A percentile compares a stretch with the other conserved stretches of the same genome.
phyloP scores from a whole-genome alignment of 2,888 invertebrate genomes.

The Romanomermis culicivorax region DNA sequence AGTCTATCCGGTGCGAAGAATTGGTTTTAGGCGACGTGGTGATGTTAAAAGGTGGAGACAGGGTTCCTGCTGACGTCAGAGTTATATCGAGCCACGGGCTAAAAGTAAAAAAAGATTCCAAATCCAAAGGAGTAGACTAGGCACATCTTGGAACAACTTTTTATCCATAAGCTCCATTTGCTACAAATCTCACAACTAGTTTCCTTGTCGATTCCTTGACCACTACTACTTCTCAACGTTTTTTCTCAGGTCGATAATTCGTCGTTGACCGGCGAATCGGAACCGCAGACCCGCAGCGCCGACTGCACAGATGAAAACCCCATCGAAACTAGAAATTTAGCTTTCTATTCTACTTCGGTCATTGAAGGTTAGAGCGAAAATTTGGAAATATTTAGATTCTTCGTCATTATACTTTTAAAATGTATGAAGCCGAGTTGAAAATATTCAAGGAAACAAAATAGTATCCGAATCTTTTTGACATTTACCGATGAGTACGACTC shows the following conservation, averaged over 20 bases:
- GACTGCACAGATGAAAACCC: constrained; percentile 86
- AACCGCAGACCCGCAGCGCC: constrained; percentile 67
- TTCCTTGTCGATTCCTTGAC: too few species aligned
- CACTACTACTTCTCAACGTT: too few species aligned
- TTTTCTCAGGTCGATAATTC: constrained; percentile 60
- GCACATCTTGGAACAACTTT: too few species aligned
- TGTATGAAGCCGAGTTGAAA: too few species aligned
- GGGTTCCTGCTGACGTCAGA: constrained; percentile 32
- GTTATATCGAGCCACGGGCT: constrained; percentile 29
- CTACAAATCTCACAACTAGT: too few species aligned
- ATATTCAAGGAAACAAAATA: too few species aligned
- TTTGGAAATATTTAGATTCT: too few species aligned
- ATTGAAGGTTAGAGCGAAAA: constrained; percentile 74
- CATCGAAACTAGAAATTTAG: constrained; percentile 74
- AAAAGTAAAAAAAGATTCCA: constrained; percentile 13
- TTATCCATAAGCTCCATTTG: too few species aligned
- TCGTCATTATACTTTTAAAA: too few species aligned
- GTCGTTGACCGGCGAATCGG: constrained; percentile 80
- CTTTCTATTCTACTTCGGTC: constrained; percentile 85
- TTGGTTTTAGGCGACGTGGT: constrained; percentile 31
- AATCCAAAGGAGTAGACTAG: too few species aligned
- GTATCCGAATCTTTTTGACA: too few species aligned
- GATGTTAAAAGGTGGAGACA: constrained; percentile 32
- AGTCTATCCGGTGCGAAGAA: constrained; percentile 29
- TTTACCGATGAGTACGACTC: too few species aligned